A percentile compares a stretch with the other conserved stretches of the same genome.
phyloP scores from a whole-genome alignment of 2,113 vertebrate genomes.

The Malurus alboscapulatus region DNA sequence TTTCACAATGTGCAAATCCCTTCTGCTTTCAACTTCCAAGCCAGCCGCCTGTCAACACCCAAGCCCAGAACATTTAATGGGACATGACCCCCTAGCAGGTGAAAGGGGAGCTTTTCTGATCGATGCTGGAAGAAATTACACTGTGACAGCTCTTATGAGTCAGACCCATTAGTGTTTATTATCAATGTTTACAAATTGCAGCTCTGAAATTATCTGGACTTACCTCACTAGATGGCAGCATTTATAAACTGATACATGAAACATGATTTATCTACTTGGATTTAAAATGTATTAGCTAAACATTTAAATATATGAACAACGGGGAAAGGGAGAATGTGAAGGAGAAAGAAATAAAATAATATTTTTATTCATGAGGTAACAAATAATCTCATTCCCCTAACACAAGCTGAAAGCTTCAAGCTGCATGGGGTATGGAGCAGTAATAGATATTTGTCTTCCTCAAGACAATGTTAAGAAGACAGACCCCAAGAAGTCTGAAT shows the following conservation, averaged over 20 bases:
- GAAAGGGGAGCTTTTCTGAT: slow-evolving; percentile 30
- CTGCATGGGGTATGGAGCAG: not conserved
- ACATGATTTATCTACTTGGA: slow-evolving; percentile 5
- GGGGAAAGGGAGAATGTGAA: not conserved
- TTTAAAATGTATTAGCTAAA: not conserved
- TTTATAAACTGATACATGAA: slow-evolving; percentile 49
- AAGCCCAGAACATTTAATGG: not conserved
- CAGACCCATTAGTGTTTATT: not conserved
- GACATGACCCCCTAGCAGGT: slow-evolving; percentile 12
- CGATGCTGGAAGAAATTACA: not conserved
- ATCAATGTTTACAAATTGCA: not conserved
- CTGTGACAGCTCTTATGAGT: not conserved
- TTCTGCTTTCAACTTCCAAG: slow-evolving; percentile 42
- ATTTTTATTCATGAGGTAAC: not conserved
- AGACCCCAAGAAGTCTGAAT: slow-evolving; percentile 1
- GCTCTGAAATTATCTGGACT: not conserved
- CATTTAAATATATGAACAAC: not conserved
- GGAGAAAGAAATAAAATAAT: not conserved
- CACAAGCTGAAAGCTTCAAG: slow-evolving; percentile 3
- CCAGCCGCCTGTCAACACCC: slow-evolving; percentile 46
- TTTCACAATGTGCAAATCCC: slow-evolving; percentile 44
- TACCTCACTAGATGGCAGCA: slow-evolving; percentile 68
- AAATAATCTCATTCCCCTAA: not conserved
- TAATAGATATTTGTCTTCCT: not conserved
- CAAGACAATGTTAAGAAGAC: not conserved